Percentiles rank a stretch among this genome's conserved stretches.
phyloP scores from a whole-genome alignment of 2,113 vertebrate genomes.

The Cichladusa arquata region DNA sequence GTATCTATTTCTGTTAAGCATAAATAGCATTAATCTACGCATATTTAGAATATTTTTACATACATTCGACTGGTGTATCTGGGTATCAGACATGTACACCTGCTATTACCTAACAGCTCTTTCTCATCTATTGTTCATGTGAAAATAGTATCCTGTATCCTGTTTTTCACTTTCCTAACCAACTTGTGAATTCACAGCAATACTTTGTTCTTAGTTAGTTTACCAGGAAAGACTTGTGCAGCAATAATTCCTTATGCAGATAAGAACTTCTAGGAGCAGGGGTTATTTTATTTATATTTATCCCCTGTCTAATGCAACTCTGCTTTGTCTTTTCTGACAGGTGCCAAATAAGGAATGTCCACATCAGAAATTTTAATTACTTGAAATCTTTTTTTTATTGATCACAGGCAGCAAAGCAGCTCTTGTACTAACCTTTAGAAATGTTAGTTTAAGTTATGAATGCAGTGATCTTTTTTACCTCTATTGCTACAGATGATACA shows the following conservation, averaged over 20 bases:
- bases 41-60: background rate
- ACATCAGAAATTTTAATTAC: background rate
- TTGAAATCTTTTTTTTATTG: conserved; percentile 68
- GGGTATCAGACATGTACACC: background rate
- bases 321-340: no score
- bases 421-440: conserved; percentile 71
- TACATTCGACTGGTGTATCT: background rate
- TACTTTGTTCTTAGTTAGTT: background rate
- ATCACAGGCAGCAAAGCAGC: conserved; percentile 57
- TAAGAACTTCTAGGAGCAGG: no score
- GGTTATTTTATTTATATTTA: no score
- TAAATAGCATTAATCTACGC: background rate
- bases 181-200: background rate
- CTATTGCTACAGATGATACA: background rate
- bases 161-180: background rate
- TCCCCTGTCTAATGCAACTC: no score
- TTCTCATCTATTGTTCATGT: background rate
- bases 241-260: no score
- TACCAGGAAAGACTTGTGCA: no score
- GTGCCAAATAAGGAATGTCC: no score
- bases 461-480: conserved; percentile 35
- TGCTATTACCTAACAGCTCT: background rate
- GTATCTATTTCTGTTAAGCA: background rate
- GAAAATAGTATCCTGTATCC: background rate
- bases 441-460: conserved; percentile 68